Base-by-base conservation (phyloP, 2,888 invertebrate species). In the Tachystola acroxantha region DNA sequence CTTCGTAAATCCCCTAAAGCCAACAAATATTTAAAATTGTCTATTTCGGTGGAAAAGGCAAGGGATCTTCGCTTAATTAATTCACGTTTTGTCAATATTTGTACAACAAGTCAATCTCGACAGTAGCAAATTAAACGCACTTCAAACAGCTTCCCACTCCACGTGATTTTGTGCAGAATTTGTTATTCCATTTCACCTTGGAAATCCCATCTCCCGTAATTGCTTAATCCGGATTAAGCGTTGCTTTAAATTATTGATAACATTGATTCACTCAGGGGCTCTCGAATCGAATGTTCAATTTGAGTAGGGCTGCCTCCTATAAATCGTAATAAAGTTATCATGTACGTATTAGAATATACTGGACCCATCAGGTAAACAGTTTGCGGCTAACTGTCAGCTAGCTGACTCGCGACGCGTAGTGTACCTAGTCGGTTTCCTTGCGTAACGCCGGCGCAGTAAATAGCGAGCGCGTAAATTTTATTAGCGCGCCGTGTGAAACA, bases 131-230 rank as follows among this genome's bases (percentile, higher is more conserved):
- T 58, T 53, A 56, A 62, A 53, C 45, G 46, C 50, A 53, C 51
- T 57, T 51, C 52, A 59, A 59, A 57, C 52, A 16, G 48, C 50
- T 42, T 36, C 40, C 43, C 40, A 59, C 59, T 51, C 43, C 40
- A 45, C 45, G 45, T 49, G 53, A 55, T 54, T 52, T 51, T 45
- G 46, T 43, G 35, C 26, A 32, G 35, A 38, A 34, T 40, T 39
- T 42, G 32, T 43, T 39, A 44, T 37, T 43, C 42, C 36, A 30
- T 42, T 43, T 46, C 40, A 42, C 34, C 40, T 42, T 40, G 40
- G 45, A 45, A 44, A 43, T 42, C 42, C 45, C 37, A 43, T 36
- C 45, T 32, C 6, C 40, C 41, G 44, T 56, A 53, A 56, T 57
- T 51, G 47, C 50, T 52, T 51, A 36, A 50, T 48, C 45, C 45